Evolutionary conservation across 2,888 invertebrate genomes (phyloP).

Genomic region (Esperia sulphurella): DNA sequence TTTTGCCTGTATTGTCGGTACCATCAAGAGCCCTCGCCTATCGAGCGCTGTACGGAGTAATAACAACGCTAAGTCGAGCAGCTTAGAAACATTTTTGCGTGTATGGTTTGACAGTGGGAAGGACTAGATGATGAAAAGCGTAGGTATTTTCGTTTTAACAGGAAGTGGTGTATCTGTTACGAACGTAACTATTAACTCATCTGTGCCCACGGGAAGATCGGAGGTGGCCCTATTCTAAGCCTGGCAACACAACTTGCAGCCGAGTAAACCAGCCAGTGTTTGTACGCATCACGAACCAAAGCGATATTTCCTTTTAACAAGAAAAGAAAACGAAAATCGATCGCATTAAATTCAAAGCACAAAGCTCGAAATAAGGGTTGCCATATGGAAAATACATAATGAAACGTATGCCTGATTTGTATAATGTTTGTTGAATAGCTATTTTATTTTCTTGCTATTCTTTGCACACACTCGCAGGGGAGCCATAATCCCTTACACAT

Average conservation of each 20-base stretch:
- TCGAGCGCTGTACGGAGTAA: no score
- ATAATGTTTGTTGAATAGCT: slow-evolving; percentile 31
- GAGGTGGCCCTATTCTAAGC: background rate
- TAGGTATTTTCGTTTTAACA: no score
- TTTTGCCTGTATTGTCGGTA: no score
- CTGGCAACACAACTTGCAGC: background rate
- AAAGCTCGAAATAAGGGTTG: slow-evolving; percentile 45
- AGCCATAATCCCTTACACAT: slow-evolving; percentile 5
- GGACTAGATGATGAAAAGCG: no score
- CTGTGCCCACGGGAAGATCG: no score
- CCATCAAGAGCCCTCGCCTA: no score
- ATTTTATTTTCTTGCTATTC: slow-evolving; percentile 25
- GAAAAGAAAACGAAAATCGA: slow-evolving; percentile 34
- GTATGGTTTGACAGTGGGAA: no score
- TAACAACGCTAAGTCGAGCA: no score
- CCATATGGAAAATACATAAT: slow-evolving; percentile 32
- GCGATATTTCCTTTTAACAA: background rate
- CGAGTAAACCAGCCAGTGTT: background rate
- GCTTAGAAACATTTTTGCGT: no score
- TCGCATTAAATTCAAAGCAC: slow-evolving; percentile 44
- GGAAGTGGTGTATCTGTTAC: no score
- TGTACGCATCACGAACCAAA: background rate
- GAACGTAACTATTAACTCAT: no score
- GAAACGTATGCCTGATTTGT: slow-evolving; percentile 44
- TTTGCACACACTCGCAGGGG: background rate